These are phyloP conservation scores for Paramormyrops kingsleyae DNA, from an alignment of 2,113 vertebrate species.

Conservation along the genomic window DNA sequence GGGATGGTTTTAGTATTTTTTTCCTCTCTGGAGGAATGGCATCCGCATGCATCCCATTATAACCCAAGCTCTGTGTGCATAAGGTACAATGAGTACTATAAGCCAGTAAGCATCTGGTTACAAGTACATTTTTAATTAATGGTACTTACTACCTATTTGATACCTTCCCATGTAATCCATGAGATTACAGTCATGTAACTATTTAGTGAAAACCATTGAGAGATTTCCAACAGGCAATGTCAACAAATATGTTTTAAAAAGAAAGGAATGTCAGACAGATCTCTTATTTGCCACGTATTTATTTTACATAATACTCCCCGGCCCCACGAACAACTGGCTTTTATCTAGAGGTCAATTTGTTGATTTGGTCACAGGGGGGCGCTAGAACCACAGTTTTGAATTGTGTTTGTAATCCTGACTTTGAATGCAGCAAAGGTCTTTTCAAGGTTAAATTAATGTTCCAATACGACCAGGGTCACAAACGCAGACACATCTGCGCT, in stretches of 20 bases:
- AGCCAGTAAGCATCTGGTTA: neutral
- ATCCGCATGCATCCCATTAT: too few species aligned
- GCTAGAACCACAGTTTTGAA: neutral
- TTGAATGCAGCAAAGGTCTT: neutral
- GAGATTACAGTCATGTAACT: neutral
- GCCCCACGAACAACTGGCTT: neutral
- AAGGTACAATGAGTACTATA: neutral
- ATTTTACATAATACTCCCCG: neutral
- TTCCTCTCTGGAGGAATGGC: too few species aligned
- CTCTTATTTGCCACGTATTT: neutral
- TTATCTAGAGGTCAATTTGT: neutral
- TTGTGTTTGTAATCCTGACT: neutral
- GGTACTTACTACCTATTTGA: neutral
- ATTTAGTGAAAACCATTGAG: neutral
- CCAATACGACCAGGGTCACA: neutral
- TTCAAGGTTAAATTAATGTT: constrained; percentile 2
- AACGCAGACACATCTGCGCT: neutral
- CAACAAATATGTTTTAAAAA: neutral
- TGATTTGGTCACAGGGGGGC: neutral
- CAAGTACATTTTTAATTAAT: neutral
- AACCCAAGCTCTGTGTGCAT: neutral
- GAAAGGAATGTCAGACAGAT: neutral
- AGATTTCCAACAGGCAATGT: neutral
- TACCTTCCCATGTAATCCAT: neutral
- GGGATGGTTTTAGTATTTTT: too few species aligned